Evolutionary conservation across 2,113 vertebrate species (phyloP).

Genomic region (Ciconia maguari): DNA sequence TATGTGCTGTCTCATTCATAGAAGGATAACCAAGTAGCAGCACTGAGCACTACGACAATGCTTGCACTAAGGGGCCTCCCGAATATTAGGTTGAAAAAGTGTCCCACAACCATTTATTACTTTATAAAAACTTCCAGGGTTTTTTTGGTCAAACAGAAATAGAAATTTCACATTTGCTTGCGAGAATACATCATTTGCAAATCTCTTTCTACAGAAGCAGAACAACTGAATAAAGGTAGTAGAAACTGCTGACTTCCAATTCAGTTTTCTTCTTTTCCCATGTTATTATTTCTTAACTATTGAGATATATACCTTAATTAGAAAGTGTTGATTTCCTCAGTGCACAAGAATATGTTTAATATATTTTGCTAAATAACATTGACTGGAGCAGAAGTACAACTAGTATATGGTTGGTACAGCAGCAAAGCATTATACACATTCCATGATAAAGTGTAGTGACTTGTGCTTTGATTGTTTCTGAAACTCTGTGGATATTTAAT

Average conservation of each 20-base stretch:
- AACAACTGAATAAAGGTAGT: neutral
- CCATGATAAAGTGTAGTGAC: neutral
- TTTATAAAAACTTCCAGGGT: neutral
- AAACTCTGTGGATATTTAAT: neutral
- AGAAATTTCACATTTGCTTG: neutral
- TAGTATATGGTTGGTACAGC: neutral
- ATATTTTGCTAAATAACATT: neutral
- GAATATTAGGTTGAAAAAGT: neutral
- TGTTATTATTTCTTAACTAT: neutral
- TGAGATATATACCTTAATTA: neutral
- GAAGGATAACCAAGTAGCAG: neutral
- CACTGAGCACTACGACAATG: neutral
- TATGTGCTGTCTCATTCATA: neutral
- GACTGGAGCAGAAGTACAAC: neutral
- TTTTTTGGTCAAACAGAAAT: constrained; percentile 11
- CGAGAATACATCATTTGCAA: neutral
- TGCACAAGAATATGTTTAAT: neutral
- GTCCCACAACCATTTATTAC: neutral
- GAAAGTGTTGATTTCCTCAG: neutral
- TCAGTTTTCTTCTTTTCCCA: neutral
- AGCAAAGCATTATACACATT: neutral
- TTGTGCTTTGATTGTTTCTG: neutral
- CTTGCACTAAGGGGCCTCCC: neutral
- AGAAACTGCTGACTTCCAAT: neutral
- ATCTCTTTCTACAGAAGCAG: neutral